Conservation (phyloP, 2,888 invertebrate species). For the Leptarthrus brevirostris region DNA sequence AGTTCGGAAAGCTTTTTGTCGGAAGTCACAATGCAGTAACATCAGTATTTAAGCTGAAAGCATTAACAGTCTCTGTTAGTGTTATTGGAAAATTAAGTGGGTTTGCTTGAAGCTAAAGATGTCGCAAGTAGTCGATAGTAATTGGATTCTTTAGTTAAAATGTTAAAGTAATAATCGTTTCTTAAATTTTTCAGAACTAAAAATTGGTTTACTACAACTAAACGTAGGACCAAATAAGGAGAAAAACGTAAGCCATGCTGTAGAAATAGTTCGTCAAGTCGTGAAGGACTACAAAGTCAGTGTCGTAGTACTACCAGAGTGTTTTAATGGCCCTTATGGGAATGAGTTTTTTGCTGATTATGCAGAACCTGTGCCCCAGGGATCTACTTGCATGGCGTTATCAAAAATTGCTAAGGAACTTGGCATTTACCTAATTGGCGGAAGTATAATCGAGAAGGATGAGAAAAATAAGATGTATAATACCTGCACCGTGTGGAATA, state of each 20-base stretch:
- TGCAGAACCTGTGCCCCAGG: conserved; percentile 87
- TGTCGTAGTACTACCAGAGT: conserved; percentile 82
- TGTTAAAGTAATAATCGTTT: too few relatives aligned
- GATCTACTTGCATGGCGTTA: conserved; percentile 78
- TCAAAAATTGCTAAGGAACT: conserved; percentile 81
- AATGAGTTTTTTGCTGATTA: conserved; percentile 81
- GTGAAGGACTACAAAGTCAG: conserved; percentile 71
- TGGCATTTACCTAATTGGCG: conserved; percentile 85
- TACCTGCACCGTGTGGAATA: conserved; percentile 88
- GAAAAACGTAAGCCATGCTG: conserved; percentile 78
- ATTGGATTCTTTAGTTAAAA: too few relatives aligned
- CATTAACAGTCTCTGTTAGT: too few relatives aligned
- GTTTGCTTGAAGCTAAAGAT: too few relatives aligned
- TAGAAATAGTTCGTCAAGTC: conserved; percentile 76
- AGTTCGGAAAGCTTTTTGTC: too few relatives aligned
- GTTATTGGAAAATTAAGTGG: too few relatives aligned
- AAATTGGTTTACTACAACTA: conserved; percentile 82
- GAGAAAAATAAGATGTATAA: conserved; percentile 78
- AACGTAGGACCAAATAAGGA: conserved; percentile 77
- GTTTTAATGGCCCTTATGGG: conserved; percentile 95
- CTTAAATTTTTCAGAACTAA: conserved; percentile 26
- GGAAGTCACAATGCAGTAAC: too few relatives aligned
- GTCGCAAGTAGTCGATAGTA: too few relatives aligned
- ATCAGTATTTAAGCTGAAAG: too few relatives aligned
- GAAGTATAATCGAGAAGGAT: conserved; percentile 87